phyloP scores from a whole-genome alignment of 2,888 invertebrate genomes.

The Coleophora deauratella region DNA sequence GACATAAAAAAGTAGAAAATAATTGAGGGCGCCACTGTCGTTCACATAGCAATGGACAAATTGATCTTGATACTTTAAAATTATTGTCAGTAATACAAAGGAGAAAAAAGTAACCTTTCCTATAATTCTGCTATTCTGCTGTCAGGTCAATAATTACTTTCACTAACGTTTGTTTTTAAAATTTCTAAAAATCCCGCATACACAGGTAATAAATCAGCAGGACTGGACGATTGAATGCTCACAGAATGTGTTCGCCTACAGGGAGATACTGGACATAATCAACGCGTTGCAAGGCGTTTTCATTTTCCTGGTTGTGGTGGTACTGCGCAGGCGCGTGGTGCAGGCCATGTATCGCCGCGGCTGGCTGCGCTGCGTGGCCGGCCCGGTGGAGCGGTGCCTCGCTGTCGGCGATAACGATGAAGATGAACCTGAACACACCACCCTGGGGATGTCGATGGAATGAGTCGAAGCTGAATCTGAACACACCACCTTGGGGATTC shows the following conservation, averaged over 20 bases:
- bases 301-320: conserved; percentile 75
- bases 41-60: too few relatives aligned
- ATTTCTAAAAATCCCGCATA: too few relatives aligned
- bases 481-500: conserved; percentile 45
- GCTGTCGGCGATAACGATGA: conserved; percentile 62
- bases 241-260: conserved; percentile 26
- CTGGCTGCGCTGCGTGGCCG: conserved; percentile 41
- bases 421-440: conserved; percentile 51
- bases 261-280: conserved; percentile 72
- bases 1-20: too few relatives aligned
- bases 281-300: conserved; percentile 77
- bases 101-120: too few relatives aligned
- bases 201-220: too few relatives aligned
- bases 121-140: too few relatives aligned
- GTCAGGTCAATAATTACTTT: too few relatives aligned
- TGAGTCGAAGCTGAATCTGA: conserved; percentile 53
- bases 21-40: too few relatives aligned
- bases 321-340: conserved; percentile 67
- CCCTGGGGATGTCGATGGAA: conserved; percentile 41
- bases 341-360: conserved; percentile 45
- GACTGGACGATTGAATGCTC: too few relatives aligned
- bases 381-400: conserved; percentile 36
- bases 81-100: too few relatives aligned
- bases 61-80: too few relatives aligned
- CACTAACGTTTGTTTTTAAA: too few relatives aligned